Base-by-base conservation (phyloP, 2,888 invertebrate genomes). In the Zaprionus obscuricornis region DNA sequence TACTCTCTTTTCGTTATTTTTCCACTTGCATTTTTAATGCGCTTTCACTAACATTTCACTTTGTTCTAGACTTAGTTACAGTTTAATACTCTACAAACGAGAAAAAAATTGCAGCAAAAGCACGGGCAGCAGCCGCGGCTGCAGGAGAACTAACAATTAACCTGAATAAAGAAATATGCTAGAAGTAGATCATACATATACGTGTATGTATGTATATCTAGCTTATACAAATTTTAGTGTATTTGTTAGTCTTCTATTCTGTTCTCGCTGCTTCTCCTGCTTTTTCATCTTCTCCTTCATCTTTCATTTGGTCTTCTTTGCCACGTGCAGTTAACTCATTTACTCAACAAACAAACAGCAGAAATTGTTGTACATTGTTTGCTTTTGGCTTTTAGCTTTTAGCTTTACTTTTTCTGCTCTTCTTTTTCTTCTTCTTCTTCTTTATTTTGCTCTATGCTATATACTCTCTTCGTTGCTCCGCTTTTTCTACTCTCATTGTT, bases 11-110 rank as follows among this genome's bases (percentile, higher is more conserved):
- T 17, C 2, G n/a, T 26, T 46, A 8, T 40, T 20, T 34, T 18
- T 37, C 17, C n/a, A 3, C 5, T 37, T 56, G 34, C 49, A 45
- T 46, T 64, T 63, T 64, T 58, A 73, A 82, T 75, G 58, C 62
- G 69, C 64, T 73, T 70, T 54, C 46, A 40, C 54, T 77, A 63
- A 62, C 75, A 70, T 75, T 75, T 63, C 39, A n/a, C 50, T 20
- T 50, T 43, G 24, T 49, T 51, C 67, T 76, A 74, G 69, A 71
- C 74, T 82, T 75, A 79, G 47, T 43, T 54, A 47, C 51, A 29
- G 4, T 52, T 54, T 24, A 7, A 11, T 16, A 17, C 34, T 10
- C 39, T 47, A n/a, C 10, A 16, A 20, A n/a, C n/a, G n/a, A n/a
- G n/a, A n/a, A n/a, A n/a, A n/a, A n/a, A 22, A 7, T 7, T 5